Evolutionary conservation across 1,140 invertebrate genomes (phyloP).

Genomic region (Drosophila fuyamai): DNA sequence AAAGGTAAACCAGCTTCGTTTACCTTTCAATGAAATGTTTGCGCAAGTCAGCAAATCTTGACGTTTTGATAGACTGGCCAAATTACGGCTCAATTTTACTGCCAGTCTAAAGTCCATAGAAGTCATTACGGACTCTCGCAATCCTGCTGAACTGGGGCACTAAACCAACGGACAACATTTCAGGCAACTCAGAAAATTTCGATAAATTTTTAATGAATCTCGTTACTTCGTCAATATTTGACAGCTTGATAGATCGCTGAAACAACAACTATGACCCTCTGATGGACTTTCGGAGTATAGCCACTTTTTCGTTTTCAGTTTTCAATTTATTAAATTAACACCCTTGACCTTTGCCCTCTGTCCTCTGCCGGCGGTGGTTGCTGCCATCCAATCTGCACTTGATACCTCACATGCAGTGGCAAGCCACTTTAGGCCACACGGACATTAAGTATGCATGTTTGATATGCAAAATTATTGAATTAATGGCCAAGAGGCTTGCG

Average conservation of each 20-base stretch:
- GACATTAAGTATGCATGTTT: slow-evolving; percentile 9
- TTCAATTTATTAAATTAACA: slow-evolving; percentile 64
- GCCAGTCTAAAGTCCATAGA: slow-evolving; percentile 19
- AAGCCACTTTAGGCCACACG: slow-evolving; percentile 11
- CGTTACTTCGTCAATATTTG: slow-evolving; percentile 70
- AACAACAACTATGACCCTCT: slow-evolving; percentile 9
- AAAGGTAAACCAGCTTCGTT: neutral
- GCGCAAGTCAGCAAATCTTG: slow-evolving; percentile 17
- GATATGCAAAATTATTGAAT: slow-evolving; percentile 9
- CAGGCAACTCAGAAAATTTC: slow-evolving; percentile 44
- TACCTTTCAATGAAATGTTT: slow-evolving; percentile 29
- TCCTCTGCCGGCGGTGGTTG: slow-evolving; percentile 3
- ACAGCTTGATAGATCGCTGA: slow-evolving; percentile 27
- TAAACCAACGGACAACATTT: neutral
- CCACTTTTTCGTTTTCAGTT: slow-evolving; percentile 65
- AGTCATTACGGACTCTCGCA: slow-evolving; percentile 7
- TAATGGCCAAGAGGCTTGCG: neutral
- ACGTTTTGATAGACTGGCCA: slow-evolving; percentile 46
- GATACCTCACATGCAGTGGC: slow-evolving; percentile 7
- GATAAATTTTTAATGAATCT: slow-evolving; percentile 73
- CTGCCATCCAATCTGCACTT: neutral
- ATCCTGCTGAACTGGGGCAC: neutral
- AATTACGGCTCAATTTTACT: slow-evolving; percentile 52
- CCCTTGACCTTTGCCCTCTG: slow-evolving; percentile 46
- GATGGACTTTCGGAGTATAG: slow-evolving; percentile 55